Percentiles rank a stretch among this genome's conserved stretches.
Conservation (phyloP, 2,113 vertebrate species). For the Ciconia maguari region DNA sequence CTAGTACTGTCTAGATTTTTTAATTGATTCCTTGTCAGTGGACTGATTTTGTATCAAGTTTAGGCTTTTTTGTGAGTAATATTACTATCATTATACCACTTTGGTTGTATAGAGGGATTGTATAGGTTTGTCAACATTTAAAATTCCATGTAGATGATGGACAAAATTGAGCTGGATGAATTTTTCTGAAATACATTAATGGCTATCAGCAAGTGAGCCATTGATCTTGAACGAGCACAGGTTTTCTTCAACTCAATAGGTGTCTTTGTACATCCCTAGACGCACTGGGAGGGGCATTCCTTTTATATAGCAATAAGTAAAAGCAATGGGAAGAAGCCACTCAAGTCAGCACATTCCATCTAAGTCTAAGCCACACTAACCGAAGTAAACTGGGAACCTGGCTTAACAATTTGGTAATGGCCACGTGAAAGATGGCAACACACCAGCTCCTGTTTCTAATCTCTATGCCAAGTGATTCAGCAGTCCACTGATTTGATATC, state of each 20-base stretch:
- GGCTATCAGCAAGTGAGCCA: neutral
- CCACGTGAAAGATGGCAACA: neutral
- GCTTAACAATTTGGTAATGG: neutral
- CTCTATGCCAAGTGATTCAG: neutral
- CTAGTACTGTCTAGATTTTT: neutral
- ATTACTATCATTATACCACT: neutral
- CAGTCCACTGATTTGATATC: neutral
- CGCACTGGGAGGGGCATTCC: neutral
- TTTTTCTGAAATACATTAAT: neutral
- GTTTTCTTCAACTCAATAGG: neutral
- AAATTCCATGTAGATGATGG: neutral
- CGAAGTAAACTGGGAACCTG: neutral
- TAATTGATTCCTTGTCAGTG: neutral
- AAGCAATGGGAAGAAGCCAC: neutral
- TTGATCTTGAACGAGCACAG: neutral
- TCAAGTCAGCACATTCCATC: neutral
- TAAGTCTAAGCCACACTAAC: neutral
- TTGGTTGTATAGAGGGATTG: neutral
- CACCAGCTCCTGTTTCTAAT: neutral
- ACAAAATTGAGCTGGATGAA: neutral
- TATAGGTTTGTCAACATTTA: neutral
- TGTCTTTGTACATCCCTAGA: neutral
- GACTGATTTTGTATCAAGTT: neutral
- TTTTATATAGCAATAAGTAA: neutral
- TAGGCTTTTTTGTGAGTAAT: neutral